Base-by-base conservation (phyloP, 2,797 vertebrate species). In the Poeciliopsis infans region DNA sequence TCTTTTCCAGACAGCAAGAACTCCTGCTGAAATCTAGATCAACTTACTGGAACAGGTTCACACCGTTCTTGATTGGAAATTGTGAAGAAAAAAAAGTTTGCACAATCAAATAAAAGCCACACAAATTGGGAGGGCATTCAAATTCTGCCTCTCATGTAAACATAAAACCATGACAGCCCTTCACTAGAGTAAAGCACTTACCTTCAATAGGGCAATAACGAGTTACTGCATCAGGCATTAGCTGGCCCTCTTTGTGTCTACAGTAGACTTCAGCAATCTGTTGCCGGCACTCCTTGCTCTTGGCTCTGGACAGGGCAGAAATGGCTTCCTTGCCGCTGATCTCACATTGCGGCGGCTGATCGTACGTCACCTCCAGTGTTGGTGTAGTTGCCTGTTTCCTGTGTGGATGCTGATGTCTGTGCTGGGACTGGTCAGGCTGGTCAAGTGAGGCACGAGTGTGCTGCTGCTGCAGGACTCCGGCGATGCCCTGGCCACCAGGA, bases 321-420 rank as follows among this genome's bases (percentile, higher is more conserved):
- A 99, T 96, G 8, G 97, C 98, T 90, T 99, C 98, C 90, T 99
- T 99, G 85, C 98, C 98, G 0, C 96, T 96, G 88, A 99, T 97
- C 91, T 99, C 98, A 2, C 98, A 99, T 91, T 95, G 96, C 2
- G 97, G 96, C 0, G 94, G 94, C 28, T 97, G 97, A 61, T 99
- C 97, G 0, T 97, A 96, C 20, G 94, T 96, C 79, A 96, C 89
- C 72, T 98, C 97, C 0, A 95, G 94, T 0, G 96, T 93, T 15
- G 92, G 85, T 4, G 75, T 88, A 0, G 91, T 90, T 0, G 79
- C 81, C 83, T 89, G 92, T 83, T 86, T 95, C 87, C 70, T 88
- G 81, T 93, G 91, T 2, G 91, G 93, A 74, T 94, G 96, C 81
- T 94, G 94, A 66, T 93, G 74, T 2, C 91, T 93, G 74, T 95